These are phyloP conservation scores for Mus caroli DNA, from an alignment of 2,797 vertebrate species.

Conservation along the genomic window DNA sequence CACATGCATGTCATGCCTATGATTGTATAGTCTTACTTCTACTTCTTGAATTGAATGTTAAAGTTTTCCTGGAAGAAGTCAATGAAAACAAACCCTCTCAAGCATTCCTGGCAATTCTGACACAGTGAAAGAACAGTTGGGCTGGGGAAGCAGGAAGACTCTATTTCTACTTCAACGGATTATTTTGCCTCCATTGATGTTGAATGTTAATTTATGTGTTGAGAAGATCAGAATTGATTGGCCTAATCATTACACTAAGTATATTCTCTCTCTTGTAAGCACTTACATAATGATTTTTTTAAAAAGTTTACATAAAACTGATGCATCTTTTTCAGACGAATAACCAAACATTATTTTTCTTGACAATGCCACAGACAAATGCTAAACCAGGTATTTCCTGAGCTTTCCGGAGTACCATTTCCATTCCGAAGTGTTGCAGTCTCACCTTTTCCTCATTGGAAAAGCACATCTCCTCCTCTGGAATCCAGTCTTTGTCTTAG, in stretches of 20 bases:
- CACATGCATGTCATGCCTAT: background rate
- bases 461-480: conserved; percentile 22
- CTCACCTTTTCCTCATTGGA: conserved; percentile 51
- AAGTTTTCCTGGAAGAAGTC: background rate
- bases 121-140: background rate
- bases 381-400: conserved; percentile 59
- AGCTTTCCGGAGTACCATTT: conserved; percentile 63
- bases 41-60: background rate
- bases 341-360: conserved; percentile 47
- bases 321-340: conserved; percentile 53
- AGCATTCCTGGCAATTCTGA: background rate
- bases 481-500: conserved; percentile 16
- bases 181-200: background rate
- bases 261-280: background rate
- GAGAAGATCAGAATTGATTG: background rate
- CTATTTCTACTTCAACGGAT: background rate
- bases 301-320: background rate
- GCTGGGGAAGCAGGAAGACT: background rate
- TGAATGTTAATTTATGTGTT: background rate
- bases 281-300: background rate
- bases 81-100: background rate
- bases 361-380: conserved; percentile 48
- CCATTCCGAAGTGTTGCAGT: conserved; percentile 68
- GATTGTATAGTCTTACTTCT: background rate
- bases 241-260: background rate